Conservation (phyloP, 2,113 vertebrate species). For the Myodes glareolus region DNA sequence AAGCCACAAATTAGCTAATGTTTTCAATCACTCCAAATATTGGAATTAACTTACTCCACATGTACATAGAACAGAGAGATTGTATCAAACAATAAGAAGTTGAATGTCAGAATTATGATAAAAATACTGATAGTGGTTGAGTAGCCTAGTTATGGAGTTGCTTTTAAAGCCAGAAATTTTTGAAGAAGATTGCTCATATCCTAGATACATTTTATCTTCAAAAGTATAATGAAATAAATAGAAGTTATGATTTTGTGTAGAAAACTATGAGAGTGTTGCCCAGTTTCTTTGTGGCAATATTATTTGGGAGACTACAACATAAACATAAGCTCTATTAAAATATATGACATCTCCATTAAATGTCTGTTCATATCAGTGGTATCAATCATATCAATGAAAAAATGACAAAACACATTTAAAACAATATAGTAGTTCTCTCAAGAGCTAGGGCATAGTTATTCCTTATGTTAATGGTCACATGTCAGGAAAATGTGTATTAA, state of each 20-base stretch:
- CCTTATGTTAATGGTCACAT: neutral
- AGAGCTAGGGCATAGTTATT: neutral
- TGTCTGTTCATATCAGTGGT: neutral
- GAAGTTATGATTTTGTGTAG: neutral
- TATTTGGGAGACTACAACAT: neutral
- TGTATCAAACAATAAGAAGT: neutral
- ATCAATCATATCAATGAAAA: too few species aligned
- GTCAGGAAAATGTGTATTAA: conserved; percentile 29
- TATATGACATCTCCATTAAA: neutral
- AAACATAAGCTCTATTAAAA: neutral
- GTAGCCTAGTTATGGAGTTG: neutral
- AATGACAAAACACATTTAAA: neutral
- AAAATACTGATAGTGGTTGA: neutral
- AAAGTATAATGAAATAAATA: conserved; percentile 18
- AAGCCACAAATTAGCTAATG: neutral
- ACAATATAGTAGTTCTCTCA: neutral
- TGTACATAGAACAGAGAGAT: neutral
- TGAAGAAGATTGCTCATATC: neutral
- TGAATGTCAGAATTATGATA: neutral
- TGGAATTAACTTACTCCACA: neutral
- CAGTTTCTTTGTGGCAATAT: neutral
- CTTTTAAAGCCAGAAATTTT: conserved; percentile 6
- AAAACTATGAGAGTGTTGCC: neutral
- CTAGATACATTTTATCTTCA: neutral
- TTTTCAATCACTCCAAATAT: neutral